phyloP scores from a whole-genome alignment of 2,113 vertebrate species.

The Cryptotis parvus region DNA sequence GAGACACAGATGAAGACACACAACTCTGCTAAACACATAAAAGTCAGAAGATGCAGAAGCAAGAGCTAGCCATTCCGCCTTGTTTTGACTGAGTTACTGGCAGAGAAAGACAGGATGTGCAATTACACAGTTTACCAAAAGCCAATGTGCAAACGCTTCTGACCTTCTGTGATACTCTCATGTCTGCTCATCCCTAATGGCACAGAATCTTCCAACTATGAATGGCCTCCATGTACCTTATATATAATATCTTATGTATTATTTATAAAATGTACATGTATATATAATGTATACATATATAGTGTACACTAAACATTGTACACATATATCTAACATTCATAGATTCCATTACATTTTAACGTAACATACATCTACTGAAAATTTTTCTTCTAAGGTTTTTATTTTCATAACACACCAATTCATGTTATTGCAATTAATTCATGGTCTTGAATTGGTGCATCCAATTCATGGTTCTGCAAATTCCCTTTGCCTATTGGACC shows the following conservation, averaged over 20 bases:
- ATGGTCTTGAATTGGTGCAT: no score
- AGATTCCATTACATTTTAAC: background rate
- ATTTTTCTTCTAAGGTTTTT: slow-evolving; percentile 10
- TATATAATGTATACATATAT: no score
- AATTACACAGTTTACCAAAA: background rate
- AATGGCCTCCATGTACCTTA: background rate
- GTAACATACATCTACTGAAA: slow-evolving; percentile 10
- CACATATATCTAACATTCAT: no score
- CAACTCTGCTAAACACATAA: background rate
- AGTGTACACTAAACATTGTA: no score
- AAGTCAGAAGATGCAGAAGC: background rate
- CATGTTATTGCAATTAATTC: background rate
- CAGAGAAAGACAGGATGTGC: background rate
- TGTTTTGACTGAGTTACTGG: background rate
- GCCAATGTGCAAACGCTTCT: no score
- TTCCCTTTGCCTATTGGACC: background rate
- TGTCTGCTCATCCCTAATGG: background rate
- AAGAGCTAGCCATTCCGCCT: background rate
- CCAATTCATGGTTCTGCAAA: no score
- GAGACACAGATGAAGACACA: background rate
- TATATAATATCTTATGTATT: no score
- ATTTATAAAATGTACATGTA: no score
- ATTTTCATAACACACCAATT: background rate
- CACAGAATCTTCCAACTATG: background rate
- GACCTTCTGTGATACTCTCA: background rate